phyloP scores from a whole-genome alignment of 2,888 invertebrate species.

The Aphidoletes aphidimyza region DNA sequence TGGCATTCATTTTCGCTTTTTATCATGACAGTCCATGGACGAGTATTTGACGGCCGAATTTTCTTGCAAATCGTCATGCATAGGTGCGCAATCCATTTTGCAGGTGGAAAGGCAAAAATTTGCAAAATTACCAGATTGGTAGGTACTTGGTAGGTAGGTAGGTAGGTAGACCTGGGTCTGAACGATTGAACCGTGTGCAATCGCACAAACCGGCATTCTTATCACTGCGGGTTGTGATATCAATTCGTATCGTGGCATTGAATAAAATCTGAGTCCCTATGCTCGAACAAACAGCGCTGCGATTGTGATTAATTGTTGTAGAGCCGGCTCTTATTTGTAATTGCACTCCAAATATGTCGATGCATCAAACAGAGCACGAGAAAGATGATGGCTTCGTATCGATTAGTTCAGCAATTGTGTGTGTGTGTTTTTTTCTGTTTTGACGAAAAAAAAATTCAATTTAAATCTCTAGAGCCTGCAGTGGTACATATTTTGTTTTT shows the following conservation, averaged over 20 bases:
- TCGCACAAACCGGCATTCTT: neutral
- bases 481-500: neutral
- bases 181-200: neutral
- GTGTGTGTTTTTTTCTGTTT: neutral
- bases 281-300: neutral
- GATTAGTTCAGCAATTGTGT: slow-evolving; percentile 12
- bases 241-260: neutral
- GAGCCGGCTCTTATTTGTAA: neutral
- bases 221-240: slow-evolving; percentile 51
- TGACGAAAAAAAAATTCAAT: neutral
- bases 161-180: no score
- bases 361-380: slow-evolving; percentile 21
- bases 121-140: no score
- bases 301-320: neutral
- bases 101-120: slow-evolving; percentile 5
- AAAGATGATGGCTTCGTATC: neutral
- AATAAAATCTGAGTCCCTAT: neutral
- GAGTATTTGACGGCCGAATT: neutral
- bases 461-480: neutral
- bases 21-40: neutral
- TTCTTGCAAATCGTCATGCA: slow-evolving; percentile 1
- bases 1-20: slow-evolving; percentile 40
- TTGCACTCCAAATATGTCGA: slow-evolving; percentile 47
- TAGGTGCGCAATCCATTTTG: neutral
- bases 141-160: no score